phyloP scores from a whole-genome alignment of 2,888 invertebrate species.

The Perdita meconis region DNA sequence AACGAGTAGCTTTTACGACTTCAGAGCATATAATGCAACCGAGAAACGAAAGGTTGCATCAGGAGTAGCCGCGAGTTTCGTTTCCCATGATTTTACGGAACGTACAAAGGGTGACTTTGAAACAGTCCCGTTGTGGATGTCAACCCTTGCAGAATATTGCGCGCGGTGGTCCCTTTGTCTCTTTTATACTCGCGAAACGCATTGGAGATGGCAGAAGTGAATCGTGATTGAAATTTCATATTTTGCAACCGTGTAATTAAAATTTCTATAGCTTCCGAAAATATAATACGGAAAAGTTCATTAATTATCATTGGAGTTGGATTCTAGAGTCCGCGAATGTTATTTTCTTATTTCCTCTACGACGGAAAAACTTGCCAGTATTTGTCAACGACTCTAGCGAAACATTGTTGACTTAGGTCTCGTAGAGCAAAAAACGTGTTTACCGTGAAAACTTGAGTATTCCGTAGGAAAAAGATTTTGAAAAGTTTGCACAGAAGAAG shows the following conservation, averaged over 20 bases:
- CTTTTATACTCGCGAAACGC: not conserved
- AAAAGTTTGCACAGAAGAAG: too few relatives aligned
- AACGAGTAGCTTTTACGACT: constrained; percentile 41
- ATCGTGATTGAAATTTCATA: constrained; percentile 46
- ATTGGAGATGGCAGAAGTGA: not conserved
- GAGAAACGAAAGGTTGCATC: constrained; percentile 27
- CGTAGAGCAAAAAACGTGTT: too few relatives aligned
- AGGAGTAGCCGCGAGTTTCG: constrained; percentile 39
- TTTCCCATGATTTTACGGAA: constrained; percentile 42
- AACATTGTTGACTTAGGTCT: too few relatives aligned
- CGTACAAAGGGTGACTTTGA: constrained; percentile 31
- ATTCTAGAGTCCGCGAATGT: too few relatives aligned
- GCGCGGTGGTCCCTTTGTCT: not conserved
- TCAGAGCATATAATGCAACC: constrained; percentile 20
- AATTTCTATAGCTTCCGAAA: not conserved
- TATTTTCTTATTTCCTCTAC: too few relatives aligned
- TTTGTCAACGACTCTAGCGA: too few relatives aligned
- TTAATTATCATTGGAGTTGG: too few relatives aligned
- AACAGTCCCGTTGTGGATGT: constrained; percentile 23
- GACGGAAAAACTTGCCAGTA: too few relatives aligned
- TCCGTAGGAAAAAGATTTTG: too few relatives aligned
- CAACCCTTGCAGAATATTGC: constrained; percentile 24
- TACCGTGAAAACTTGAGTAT: too few relatives aligned
- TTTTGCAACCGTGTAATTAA: not conserved
- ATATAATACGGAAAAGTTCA: too few relatives aligned